Evolutionary conservation across 2,888 invertebrate genomes (phyloP).

Genomic region (Epinotia nisella): DNA sequence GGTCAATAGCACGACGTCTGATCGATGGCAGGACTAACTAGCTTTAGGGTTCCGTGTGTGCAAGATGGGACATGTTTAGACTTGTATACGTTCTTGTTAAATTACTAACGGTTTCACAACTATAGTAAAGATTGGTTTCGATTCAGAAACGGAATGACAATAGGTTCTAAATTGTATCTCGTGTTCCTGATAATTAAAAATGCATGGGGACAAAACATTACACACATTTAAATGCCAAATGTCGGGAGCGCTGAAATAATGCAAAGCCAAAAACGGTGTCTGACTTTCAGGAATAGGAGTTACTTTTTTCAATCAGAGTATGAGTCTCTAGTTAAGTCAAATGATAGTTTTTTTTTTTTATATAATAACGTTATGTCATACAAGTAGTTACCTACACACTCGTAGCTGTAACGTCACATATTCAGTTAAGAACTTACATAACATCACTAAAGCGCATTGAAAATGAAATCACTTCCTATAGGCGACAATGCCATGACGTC

Average conservation of each 20-base stretch:
- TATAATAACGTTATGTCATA: not conserved
- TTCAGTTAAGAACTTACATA: constrained; percentile 11
- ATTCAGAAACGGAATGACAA: not conserved
- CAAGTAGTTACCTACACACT: too few relatives aligned
- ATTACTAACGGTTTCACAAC: not conserved
- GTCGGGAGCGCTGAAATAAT: too few relatives aligned
- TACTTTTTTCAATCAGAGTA: too few relatives aligned
- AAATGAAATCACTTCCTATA: constrained; percentile 26
- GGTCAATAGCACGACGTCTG: constrained; percentile 41
- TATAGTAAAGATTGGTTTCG: not conserved
- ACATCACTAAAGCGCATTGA: constrained; percentile 13
- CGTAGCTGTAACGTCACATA: not conserved
- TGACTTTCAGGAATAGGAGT: too few relatives aligned
- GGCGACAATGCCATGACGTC: constrained; percentile 33
- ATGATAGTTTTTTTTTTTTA: too few relatives aligned
- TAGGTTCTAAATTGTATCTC: not conserved
- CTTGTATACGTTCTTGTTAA: not conserved
- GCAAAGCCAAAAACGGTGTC: too few relatives aligned
- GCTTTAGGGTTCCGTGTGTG: constrained; percentile 25
- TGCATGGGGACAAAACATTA: too few relatives aligned
- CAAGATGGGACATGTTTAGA: constrained; percentile 4
- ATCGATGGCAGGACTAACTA: constrained; percentile 38
- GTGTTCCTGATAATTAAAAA: too few relatives aligned
- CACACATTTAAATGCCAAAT: too few relatives aligned
- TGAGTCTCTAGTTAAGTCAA: too few relatives aligned